Evolutionary conservation across 2,888 invertebrate species (phyloP).

Genomic region (Altica lythri): DNA sequence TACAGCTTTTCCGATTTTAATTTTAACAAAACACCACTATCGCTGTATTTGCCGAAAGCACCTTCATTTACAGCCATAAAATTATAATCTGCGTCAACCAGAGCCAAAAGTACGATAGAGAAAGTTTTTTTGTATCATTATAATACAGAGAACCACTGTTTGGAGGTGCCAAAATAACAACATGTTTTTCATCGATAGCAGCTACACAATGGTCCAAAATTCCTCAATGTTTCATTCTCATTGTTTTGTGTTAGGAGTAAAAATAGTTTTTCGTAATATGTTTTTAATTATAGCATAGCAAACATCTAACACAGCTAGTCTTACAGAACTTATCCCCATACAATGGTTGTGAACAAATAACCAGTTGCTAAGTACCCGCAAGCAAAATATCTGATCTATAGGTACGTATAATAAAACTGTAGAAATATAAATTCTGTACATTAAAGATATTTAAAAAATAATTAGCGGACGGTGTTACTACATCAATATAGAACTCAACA

Average conservation of each 20-base stretch:
- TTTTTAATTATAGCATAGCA: constrained; percentile 24
- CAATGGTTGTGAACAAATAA: constrained; percentile 41
- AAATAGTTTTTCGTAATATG: constrained; percentile 22
- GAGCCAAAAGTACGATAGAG: constrained; percentile 35
- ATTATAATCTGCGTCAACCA: constrained; percentile 27
- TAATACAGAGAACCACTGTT: constrained; percentile 32
- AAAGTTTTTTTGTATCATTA: constrained; percentile 33
- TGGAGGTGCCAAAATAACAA: constrained; percentile 19
- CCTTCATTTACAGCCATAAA: constrained; percentile 22
- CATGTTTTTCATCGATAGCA: constrained; percentile 21
- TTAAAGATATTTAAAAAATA: no score
- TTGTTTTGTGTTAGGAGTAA: constrained; percentile 19
- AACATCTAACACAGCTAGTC: constrained; percentile 10
- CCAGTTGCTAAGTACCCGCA: constrained; percentile 39
- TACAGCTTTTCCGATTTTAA: constrained; percentile 18
- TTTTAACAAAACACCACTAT: constrained; percentile 21
- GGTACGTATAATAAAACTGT: neutral
- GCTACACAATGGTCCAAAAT: constrained; percentile 27
- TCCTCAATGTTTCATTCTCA: constrained; percentile 21
- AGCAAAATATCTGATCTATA: neutral
- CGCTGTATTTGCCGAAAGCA: constrained; percentile 24
- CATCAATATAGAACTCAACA: no score
- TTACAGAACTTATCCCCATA: constrained; percentile 33
- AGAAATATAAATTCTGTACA: neutral
- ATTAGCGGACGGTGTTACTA: no score